Base-by-base conservation (phyloP, 2,113 vertebrate species). In the Daubentonia madagascariensis region DNA sequence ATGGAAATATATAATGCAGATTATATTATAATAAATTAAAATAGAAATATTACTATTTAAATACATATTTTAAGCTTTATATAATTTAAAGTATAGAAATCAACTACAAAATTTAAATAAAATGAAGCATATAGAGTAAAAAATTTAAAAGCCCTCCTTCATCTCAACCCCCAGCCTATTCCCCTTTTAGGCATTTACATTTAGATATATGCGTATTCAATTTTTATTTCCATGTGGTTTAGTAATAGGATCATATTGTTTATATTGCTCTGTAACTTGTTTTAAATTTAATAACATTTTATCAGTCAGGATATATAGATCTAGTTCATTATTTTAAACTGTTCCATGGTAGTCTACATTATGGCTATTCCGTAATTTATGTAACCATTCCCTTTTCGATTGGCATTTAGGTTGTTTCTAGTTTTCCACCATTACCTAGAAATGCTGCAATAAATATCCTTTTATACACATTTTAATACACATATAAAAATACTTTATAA, bases 101-200 rank as follows among this genome's bases (percentile, higher is more conserved):
- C 81, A 68, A 94, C 63, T 50, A 85, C 4, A 87, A 79, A 95
- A 84, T n/a, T 81, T 80, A 85, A 94, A 87, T 90, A 43, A 93
- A 91, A 94, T 75, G 14, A 94, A 87, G 4, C 87, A 93, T 2
- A 52, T 14, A 81, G 30, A 88, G 20, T 40, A 54, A 84, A 94
- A 88, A 76, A 9, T 48, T 45, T 52, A 90, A 67, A 79, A 37
- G 8, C 61, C 3, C 1, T 93, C 32, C 52, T 70, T 92, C 18
- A 73, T 50, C 37, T 79, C n/a, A 85, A 80, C 17, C 2, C 7
- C 28, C 22, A 57, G 37, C 20, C 79, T 28, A 86, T 72, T 79
- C 20, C 17, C 17, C 20, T 28, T n/a, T 72, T 50, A 88, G 86
- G 54, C 8, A 91, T 54, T 59, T 88, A 30, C 22, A 61, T 85